Evolutionary conservation across 92 coral and sea anemone species (phyloP), one percentile per base, ranked within the genome.

Genomic region (Paramuricea clavata): DNA sequence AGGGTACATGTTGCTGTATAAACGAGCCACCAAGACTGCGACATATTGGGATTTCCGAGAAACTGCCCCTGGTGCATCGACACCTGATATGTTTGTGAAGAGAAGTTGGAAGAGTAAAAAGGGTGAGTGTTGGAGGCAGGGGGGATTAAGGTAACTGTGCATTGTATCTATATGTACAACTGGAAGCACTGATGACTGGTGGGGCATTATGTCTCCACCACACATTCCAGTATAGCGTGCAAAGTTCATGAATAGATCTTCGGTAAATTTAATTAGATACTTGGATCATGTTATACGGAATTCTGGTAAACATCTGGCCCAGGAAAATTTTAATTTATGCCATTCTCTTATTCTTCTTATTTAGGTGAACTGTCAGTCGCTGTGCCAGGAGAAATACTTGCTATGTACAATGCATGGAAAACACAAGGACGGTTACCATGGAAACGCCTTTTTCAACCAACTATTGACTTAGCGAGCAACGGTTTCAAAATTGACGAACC

Each of bases 1-100:
- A n/a, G n/a, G n/a, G n/a, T n/a, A n/a, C n/a, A n/a, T n/a, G n/a
- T 85, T 95, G 85, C 91, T 95, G 21, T 95, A 93, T 41, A 64
- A 88, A 49, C 91, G 89, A 23, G 54, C 44, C 12, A 52, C 90
- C 49, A 61, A 43, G 21, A 39, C 15, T 10, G 92, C 95, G 5
- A 91, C 87, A 50, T 89, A 79, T 75, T 83, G 90, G 12, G 94
- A 94, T 73, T 93, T 91, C 32, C 87, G 95, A 34, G 98, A 93
- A 64, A 87, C 85, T 12, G 98, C 98, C 33, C 98, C 98, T 2
- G 92, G 35, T 7, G 73, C 60, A 13, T 90, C 98, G 33, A 91
- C 85, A 0, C 30, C 70, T 28, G 86, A 86, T 60, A 91, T 93
- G 95, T 94, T 90, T 49, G 89, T 87, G 35, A 90, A 92, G 69